Conservation (phyloP, 2,888 invertebrate species). For the Epinotia brunnichana region DNA sequence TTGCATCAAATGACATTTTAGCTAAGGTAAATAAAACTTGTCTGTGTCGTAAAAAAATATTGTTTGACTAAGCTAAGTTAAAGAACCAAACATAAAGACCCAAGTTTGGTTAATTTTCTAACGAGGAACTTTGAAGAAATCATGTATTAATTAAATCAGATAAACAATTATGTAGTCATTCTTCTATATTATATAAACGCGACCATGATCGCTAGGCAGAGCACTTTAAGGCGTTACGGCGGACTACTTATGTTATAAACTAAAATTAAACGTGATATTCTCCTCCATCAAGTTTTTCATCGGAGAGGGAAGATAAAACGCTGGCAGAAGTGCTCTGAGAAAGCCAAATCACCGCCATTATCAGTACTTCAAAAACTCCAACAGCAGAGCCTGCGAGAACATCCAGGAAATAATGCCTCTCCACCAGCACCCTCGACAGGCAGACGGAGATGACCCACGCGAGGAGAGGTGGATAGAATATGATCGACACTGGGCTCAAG, state of each 20-base stretch:
- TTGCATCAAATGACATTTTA: no score
- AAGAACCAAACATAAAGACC: no score
- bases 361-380: constrained; percentile 88
- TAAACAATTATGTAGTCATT: no score
- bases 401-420: constrained; percentile 94
- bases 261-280: constrained; percentile 86
- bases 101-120: no score
- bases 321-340: constrained; percentile 84
- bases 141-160: no score
- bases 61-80: no score
- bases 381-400: constrained; percentile 89
- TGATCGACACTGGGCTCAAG: constrained; percentile 84
- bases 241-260: neutral
- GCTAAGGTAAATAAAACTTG: no score
- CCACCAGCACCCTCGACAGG: constrained; percentile 91
- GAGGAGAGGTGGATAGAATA: constrained; percentile 86
- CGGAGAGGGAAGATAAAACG: constrained; percentile 85
- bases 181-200: no score
- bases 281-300: constrained; percentile 87
- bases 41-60: no score
- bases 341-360: constrained; percentile 88
- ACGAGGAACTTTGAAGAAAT: no score
- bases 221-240: neutral
- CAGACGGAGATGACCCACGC: constrained; percentile 90
- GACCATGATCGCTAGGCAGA: neutral